phyloP scores from a whole-genome alignment of 30 jellyfish, hydroid and myxozoan genomes.

The Haliclystus octoradiatus region DNA sequence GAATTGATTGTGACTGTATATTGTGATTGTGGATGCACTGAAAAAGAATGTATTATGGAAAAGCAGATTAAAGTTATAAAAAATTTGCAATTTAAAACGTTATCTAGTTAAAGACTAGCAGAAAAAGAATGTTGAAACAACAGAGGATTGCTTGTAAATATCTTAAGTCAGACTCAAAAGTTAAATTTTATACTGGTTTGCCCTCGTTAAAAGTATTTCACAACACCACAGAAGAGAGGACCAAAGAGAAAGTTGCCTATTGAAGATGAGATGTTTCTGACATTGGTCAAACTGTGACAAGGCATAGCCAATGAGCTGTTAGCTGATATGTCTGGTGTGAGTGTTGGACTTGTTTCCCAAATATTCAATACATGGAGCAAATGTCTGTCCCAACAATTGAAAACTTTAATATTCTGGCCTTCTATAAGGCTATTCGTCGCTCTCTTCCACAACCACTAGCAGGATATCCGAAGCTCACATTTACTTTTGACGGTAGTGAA shows the following conservation, averaged over 20 bases:
- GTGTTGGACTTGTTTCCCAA: no score
- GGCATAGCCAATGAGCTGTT: slow-evolving; percentile 6
- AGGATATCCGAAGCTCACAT: slow-evolving; percentile 16
- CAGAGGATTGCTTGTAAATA: no score
- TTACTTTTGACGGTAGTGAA: slow-evolving; percentile 51
- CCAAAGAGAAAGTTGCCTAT: slow-evolving; percentile 6
- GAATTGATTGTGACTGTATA: slow-evolving; percentile 7
- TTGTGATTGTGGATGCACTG: slow-evolving; percentile 3
- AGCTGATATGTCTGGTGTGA: no score
- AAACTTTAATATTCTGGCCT: slow-evolving; percentile 8
- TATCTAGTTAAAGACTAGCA: not conserved
- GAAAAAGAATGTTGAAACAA: slow-evolving; percentile 2
- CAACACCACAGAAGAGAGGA: no score
- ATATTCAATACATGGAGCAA: slow-evolving; percentile 1
- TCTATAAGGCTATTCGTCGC: not conserved
- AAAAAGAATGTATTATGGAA: not conserved
- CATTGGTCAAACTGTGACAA: no score
- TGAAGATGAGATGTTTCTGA: no score
- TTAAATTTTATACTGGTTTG: slow-evolving; percentile 4
- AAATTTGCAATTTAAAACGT: not conserved
- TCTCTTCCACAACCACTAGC: slow-evolving; percentile 2
- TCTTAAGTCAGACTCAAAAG: slow-evolving; percentile 3
- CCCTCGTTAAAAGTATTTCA: slow-evolving; percentile 1
- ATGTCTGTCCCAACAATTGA: not conserved
- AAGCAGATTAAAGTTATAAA: not conserved